Percentiles rank a stretch among this genome's conserved stretches.
Conservation (phyloP, 53 echinoderm and acorn worm genomes). For the Zoroaster sp. region DNA sequence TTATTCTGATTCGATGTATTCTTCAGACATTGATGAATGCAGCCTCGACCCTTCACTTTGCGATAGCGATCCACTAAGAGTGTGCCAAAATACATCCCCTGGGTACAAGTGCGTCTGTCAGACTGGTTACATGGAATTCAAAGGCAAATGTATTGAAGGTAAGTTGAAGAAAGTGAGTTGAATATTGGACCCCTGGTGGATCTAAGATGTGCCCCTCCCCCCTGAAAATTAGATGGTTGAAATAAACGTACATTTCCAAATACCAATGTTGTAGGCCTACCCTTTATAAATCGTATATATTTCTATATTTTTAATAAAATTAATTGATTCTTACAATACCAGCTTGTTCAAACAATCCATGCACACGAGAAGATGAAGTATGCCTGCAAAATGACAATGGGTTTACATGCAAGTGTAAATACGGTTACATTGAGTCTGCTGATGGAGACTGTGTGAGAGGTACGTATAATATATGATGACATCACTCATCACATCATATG, state of each 20-base stretch:
- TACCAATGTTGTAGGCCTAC: too few relatives aligned
- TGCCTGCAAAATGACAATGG: constrained; percentile 46
- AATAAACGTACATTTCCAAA: too few relatives aligned
- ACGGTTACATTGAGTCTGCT: constrained; percentile 15
- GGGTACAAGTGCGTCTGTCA: constrained; percentile 38
- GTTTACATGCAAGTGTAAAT: constrained; percentile 9
- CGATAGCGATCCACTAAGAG: not conserved
- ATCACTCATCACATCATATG: too few relatives aligned
- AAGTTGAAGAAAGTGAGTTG: not conserved
- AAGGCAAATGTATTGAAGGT: constrained; percentile 20
- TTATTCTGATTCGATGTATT: too few relatives aligned
- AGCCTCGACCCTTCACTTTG: constrained; percentile 28
- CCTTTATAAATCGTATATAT: too few relatives aligned
- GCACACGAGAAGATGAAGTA: constrained; percentile 7
- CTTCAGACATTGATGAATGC: constrained; percentile 24
- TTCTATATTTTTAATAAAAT: too few relatives aligned
- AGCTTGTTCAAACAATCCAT: constrained; percentile 12
- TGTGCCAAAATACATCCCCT: constrained; percentile 26
- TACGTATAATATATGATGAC: not conserved
- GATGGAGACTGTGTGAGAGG: constrained; percentile 25
- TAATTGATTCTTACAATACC: not conserved
- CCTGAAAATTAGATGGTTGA: too few relatives aligned
- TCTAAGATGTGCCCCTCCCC: too few relatives aligned
- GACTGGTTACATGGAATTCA: constrained; percentile 2
- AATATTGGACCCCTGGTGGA: too few relatives aligned